phyloP scores from a whole-genome alignment of 2,113 vertebrate genomes.

The Mus pahari region DNA sequence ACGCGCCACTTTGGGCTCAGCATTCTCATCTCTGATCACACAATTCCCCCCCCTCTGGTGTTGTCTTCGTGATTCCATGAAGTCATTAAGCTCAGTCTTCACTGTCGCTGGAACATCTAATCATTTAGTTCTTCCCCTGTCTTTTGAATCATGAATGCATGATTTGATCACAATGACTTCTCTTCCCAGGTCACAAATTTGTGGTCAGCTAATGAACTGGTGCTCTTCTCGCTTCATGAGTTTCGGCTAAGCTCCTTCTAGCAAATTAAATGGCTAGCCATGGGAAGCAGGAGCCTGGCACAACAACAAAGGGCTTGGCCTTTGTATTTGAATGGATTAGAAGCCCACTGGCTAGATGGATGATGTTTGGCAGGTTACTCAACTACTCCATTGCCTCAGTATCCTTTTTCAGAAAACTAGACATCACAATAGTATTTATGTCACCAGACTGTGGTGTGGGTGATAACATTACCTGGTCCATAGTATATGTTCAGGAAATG shows the following conservation, averaged over 20 bases:
- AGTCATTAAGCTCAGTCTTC: slow-evolving; percentile 26
- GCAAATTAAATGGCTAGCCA: not conserved
- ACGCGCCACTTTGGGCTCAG: not conserved
- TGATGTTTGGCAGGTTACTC: slow-evolving; percentile 1
- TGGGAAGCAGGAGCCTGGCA: not conserved
- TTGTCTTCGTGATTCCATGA: slow-evolving; percentile 6
- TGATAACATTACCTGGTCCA: not conserved
- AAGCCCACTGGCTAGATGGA: slow-evolving; percentile 28
- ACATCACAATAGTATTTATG: not conserved
- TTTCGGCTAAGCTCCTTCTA: slow-evolving; percentile 18
- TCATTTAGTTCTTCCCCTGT: slow-evolving; percentile 50
- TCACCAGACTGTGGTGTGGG: not conserved
- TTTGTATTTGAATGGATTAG: not conserved
- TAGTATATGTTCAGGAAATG: not conserved
- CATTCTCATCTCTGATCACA: not conserved
- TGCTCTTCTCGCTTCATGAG: not conserved
- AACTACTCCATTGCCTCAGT: slow-evolving; percentile 21
- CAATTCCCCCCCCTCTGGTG: not conserved
- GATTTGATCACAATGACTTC: slow-evolving; percentile 47
- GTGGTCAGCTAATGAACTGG: slow-evolving; percentile 38
- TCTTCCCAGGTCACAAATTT: slow-evolving; percentile 33
- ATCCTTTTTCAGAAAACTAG: slow-evolving; percentile 52
- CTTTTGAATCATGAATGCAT: slow-evolving; percentile 48
- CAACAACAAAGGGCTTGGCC: not conserved
- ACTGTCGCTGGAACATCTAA: slow-evolving; percentile 1